Conservation (phyloP, 2,888 invertebrate genomes). For the Ophioninae sp. region DNA sequence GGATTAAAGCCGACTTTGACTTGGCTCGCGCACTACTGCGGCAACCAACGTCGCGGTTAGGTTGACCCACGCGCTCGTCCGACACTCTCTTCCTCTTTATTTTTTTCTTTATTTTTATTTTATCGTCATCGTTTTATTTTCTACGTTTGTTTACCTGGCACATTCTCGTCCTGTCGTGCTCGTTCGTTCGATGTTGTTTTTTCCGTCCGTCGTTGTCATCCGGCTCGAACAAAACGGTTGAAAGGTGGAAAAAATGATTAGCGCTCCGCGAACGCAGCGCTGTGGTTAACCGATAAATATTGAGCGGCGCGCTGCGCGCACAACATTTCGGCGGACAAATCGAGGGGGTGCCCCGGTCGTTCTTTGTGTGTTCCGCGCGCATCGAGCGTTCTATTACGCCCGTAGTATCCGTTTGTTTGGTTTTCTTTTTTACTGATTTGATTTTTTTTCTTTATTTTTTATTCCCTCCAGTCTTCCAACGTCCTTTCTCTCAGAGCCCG, state of each 20-base stretch:
- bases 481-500: background rate
- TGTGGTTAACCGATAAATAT: constrained; percentile 2
- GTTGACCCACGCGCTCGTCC: constrained; percentile 62
- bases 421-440: background rate
- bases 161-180: background rate
- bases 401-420: background rate
- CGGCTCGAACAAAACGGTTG: background rate
- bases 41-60: constrained; percentile 69
- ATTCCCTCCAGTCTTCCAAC: constrained; percentile 3
- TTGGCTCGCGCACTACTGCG: constrained; percentile 67
- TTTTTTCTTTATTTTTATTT: constrained; percentile 10
- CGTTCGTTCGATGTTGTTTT: background rate
- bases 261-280: background rate
- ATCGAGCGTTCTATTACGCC: background rate
- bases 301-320: background rate
- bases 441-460: background rate
- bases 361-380: background rate
- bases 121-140: constrained; percentile 3
- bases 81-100: constrained; percentile 22
- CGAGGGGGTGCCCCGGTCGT: constrained; percentile 23
- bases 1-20: constrained; percentile 67
- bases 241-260: background rate
- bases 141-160: background rate
- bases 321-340: background rate
- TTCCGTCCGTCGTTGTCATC: constrained; percentile 5